Conservation (phyloP, 2,888 invertebrate genomes). For the Ecliptopera silaceata region DNA sequence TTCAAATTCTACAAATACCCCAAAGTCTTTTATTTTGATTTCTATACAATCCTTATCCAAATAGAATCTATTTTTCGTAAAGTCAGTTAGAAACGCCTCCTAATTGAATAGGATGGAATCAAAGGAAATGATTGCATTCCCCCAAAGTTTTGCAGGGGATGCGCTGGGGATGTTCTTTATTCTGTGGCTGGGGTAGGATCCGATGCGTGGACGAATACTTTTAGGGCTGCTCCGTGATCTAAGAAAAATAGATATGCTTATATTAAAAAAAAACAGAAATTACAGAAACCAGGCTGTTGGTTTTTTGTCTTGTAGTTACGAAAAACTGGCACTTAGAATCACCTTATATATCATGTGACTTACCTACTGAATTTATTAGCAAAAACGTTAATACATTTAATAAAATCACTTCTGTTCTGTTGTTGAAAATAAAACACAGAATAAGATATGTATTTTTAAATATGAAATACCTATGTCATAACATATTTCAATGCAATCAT, state of each 20-base stretch:
- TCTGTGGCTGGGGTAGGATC: slow-evolving; percentile 57
- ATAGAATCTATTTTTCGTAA: slow-evolving; percentile 53
- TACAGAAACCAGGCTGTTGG: no score
- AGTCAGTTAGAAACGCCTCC: slow-evolving; percentile 73
- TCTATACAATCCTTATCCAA: slow-evolving; percentile 34
- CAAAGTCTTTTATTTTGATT: slow-evolving; percentile 30
- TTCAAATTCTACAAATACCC: slow-evolving; percentile 20
- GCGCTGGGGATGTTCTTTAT: slow-evolving; percentile 56
- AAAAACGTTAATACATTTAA: no score
- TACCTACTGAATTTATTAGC: no score
- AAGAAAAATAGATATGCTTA: slow-evolving; percentile 34
- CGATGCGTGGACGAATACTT: slow-evolving; percentile 77
- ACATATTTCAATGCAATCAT: slow-evolving; percentile 30
- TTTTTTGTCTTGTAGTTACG: no score
- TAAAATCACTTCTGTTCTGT: no score
- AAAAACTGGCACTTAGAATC: no score
- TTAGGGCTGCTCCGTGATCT: slow-evolving; percentile 50
- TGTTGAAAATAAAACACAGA: no score
- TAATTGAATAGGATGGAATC: slow-evolving; percentile 82
- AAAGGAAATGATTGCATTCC: slow-evolving; percentile 80
- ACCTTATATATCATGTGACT: no score
- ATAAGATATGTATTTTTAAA: neutral
- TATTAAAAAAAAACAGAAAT: neutral
- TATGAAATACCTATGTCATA: slow-evolving; percentile 19
- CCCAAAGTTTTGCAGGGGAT: slow-evolving; percentile 71